Percentiles rank a stretch among this genome's conserved stretches.
phyloP scores from a whole-genome alignment of 2,113 vertebrate genomes.

The Apaloderma vittatum region DNA sequence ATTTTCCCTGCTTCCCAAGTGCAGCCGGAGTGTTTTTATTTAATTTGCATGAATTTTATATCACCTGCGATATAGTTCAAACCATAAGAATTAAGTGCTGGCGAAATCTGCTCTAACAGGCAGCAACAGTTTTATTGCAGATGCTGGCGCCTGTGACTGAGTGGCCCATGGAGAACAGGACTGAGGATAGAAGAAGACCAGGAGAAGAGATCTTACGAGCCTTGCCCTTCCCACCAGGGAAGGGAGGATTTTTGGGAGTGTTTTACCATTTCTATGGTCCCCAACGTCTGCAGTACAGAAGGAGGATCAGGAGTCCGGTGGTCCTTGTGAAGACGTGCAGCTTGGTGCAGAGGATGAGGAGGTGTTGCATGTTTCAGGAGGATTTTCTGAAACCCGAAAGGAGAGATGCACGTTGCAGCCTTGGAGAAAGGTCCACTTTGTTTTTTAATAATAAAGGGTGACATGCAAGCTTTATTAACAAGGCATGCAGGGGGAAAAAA shows the following conservation, averaged over 20 bases:
- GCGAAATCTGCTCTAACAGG: conserved; percentile 3
- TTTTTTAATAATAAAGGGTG: conserved; percentile 65
- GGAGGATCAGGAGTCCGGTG: neutral
- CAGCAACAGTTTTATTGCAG: conserved; percentile 40
- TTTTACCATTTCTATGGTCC: neutral
- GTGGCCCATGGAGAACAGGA: neutral
- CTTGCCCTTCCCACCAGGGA: neutral
- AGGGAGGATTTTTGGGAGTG: neutral
- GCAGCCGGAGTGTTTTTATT: conserved; percentile 26
- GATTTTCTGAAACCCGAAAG: conserved; percentile 20
- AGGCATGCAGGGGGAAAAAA: neutral
- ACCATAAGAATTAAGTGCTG: neutral
- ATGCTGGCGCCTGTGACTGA: conserved; percentile 30
- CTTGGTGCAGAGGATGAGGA: neutral
- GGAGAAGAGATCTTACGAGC: neutral
- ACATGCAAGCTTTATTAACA: conserved; percentile 57
- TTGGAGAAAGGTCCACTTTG: conserved; percentile 49
- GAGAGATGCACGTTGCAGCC: conserved; percentile 37
- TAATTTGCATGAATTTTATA: conserved; percentile 23
- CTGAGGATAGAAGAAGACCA: neutral
- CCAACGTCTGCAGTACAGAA: neutral
- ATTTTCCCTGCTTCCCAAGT: conserved; percentile 26
- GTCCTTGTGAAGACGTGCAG: neutral
- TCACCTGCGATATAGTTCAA: neutral
- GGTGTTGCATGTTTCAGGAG: neutral